Evolutionary conservation across 2,113 vertebrate species (phyloP).

Genomic region (Equus przewalskii): DNA sequence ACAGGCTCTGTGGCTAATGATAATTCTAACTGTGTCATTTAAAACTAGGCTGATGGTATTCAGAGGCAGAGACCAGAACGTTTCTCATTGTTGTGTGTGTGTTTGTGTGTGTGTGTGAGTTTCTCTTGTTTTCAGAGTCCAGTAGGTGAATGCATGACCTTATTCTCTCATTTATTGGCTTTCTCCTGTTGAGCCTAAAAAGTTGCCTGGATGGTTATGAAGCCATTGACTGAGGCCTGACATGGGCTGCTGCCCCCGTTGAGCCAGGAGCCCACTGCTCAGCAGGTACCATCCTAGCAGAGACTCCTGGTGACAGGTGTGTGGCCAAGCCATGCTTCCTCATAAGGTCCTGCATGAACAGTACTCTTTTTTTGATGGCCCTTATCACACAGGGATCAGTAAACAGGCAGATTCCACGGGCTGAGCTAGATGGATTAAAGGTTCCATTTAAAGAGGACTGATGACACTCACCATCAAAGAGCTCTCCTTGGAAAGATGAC

Average conservation of each 20-base stretch:
- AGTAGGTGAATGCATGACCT: constrained; percentile 63
- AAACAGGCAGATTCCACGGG: neutral
- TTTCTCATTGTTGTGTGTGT: neutral
- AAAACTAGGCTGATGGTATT: neutral
- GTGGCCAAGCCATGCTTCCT: neutral
- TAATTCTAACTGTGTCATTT: constrained; percentile 35
- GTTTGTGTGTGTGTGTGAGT: neutral
- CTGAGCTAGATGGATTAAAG: neutral
- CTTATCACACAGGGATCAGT: accelerated
- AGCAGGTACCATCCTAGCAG: neutral
- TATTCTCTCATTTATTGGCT: constrained; percentile 64
- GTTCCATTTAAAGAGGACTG: neutral
- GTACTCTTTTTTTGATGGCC: neutral
- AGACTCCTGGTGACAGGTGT: neutral
- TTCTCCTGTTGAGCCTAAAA: constrained; percentile 62
- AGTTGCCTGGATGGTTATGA: neutral
- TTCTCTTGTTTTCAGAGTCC: neutral
- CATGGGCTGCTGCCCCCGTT: accelerated
- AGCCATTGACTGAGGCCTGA: neutral
- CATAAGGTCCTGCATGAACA: neutral
- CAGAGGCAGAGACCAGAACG: neutral
- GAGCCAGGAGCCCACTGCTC: neutral
- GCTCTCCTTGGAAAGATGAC: neutral
- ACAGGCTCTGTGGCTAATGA: neutral
- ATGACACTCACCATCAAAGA: neutral